phyloP scores from a whole-genome alignment of 2,113 vertebrate genomes.

The Cheilinus undulatus region DNA sequence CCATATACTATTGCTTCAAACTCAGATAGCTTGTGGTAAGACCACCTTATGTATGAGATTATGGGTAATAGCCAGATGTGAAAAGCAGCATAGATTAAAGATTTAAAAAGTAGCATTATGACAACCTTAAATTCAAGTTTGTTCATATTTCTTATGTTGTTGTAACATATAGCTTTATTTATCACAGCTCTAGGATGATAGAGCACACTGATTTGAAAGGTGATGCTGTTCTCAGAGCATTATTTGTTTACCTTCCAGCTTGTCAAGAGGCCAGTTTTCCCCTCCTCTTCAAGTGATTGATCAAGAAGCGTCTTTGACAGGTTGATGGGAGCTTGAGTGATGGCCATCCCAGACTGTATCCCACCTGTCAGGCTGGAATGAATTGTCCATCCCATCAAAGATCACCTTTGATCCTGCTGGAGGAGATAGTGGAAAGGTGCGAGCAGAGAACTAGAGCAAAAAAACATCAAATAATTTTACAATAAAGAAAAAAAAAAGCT shows the following conservation, averaged over 20 bases:
- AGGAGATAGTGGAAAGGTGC: constrained; percentile 62
- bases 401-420: constrained; percentile 79
- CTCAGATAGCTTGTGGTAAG: too few relatives aligned
- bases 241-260: constrained; percentile 56
- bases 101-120: background rate
- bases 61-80: too few relatives aligned
- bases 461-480: constrained; percentile 50
- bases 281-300: constrained; percentile 71
- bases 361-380: constrained; percentile 77
- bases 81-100: too few relatives aligned
- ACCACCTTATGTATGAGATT: too few relatives aligned
- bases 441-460: constrained; percentile 32
- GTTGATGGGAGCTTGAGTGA: constrained; percentile 78
- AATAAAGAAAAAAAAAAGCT: constrained; percentile 6
- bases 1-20: too few relatives aligned
- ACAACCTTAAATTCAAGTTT: background rate
- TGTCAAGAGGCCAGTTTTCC: constrained; percentile 59
- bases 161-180: constrained; percentile 2
- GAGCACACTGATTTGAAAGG: constrained; percentile 5
- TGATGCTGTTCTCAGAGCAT: constrained; percentile 33
- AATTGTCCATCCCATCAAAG: constrained; percentile 78
- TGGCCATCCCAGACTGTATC: constrained; percentile 72
- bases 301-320: constrained; percentile 79
- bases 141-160: background rate
- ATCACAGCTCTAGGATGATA: background rate